These are phyloP conservation scores for Microcebus tavaratra DNA, from an alignment of 2,113 vertebrate species.

Conservation along the genomic window DNA sequence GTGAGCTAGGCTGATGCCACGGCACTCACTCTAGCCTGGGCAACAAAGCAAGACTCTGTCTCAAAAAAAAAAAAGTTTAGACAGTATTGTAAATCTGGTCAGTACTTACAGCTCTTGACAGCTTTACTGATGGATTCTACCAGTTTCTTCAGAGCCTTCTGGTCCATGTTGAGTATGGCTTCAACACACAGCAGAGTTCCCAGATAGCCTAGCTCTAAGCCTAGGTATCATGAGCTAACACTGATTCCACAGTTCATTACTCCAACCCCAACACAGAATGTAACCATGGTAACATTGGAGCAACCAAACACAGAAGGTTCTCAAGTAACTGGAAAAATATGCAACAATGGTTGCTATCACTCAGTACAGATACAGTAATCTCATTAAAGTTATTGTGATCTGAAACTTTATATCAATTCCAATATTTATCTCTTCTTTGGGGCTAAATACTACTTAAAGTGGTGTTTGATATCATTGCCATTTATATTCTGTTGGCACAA, in stretches of 20 bases:
- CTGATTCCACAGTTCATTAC: not conserved
- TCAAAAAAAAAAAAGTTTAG: no score
- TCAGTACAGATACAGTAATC: not conserved
- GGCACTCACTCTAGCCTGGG: no score
- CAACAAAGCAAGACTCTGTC: no score
- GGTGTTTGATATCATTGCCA: not conserved
- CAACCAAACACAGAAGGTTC: slow-evolving; percentile 45
- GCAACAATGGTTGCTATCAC: not conserved
- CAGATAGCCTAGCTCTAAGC: not conserved
- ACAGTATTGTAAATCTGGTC: not conserved
- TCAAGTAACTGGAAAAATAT: not conserved
- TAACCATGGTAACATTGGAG: slow-evolving; percentile 27
- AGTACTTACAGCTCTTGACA: slow-evolving; percentile 90
- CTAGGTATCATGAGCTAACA: not conserved
- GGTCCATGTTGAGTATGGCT: slow-evolving; percentile 83
- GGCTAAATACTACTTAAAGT: not conserved
- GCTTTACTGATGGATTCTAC: slow-evolving; percentile 84
- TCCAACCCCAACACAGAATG: not conserved
- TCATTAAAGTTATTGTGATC: not conserved
- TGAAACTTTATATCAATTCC: not conserved
- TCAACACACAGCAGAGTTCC: not conserved
- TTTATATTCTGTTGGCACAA: not conserved
- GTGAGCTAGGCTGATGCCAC: no score
- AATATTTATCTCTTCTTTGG: not conserved
- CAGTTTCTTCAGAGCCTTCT: slow-evolving; percentile 83